Evolutionary conservation across 2,113 vertebrate species (phyloP).

Genomic region (Zosterops lateralis): DNA sequence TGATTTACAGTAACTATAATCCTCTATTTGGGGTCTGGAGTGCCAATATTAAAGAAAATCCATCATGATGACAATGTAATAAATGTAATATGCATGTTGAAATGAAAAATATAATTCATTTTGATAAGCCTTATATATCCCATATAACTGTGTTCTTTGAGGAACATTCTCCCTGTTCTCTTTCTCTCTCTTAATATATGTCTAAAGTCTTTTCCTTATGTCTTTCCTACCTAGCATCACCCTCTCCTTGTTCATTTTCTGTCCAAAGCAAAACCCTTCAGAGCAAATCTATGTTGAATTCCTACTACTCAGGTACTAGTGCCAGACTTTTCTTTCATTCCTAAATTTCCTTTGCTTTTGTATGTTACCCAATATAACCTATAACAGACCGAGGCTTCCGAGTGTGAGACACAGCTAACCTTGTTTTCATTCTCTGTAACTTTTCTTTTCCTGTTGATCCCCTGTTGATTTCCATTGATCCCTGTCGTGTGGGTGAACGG

Average conservation of each 20-base stretch:
- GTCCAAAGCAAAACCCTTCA: conserved; percentile 87
- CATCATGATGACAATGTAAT: conserved; percentile 56
- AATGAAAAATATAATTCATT: conserved; percentile 63
- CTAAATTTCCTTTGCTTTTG: conserved; percentile 31
- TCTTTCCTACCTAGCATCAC: conserved; percentile 77
- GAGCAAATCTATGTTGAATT: conserved; percentile 87
- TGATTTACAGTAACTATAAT: conserved; percentile 39
- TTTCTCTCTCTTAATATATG: conserved; percentile 61
- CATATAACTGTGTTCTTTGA: conserved; percentile 61
- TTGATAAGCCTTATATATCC: conserved; percentile 60
- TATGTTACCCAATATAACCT: neutral
- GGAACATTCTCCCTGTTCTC: conserved; percentile 57
- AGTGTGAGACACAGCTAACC: conserved; percentile 36
- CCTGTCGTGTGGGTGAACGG: conserved; percentile 47
- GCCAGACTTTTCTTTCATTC: conserved; percentile 62
- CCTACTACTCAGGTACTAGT: conserved; percentile 82
- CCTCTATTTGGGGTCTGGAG: conserved; percentile 7
- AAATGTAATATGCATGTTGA: conserved; percentile 57
- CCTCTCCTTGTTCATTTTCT: conserved; percentile 87
- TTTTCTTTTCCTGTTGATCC: conserved; percentile 25
- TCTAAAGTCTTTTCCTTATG: conserved; percentile 68
- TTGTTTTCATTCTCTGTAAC: conserved; percentile 45
- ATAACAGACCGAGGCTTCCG: neutral
- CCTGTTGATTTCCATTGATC: conserved; percentile 48
- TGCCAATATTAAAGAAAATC: conserved; percentile 54